Percentiles rank a stretch among this genome's conserved stretches.
These are phyloP conservation scores for Exocentrus adspersus DNA, from an alignment of 2,888 invertebrate species.

Conservation along the genomic window DNA sequence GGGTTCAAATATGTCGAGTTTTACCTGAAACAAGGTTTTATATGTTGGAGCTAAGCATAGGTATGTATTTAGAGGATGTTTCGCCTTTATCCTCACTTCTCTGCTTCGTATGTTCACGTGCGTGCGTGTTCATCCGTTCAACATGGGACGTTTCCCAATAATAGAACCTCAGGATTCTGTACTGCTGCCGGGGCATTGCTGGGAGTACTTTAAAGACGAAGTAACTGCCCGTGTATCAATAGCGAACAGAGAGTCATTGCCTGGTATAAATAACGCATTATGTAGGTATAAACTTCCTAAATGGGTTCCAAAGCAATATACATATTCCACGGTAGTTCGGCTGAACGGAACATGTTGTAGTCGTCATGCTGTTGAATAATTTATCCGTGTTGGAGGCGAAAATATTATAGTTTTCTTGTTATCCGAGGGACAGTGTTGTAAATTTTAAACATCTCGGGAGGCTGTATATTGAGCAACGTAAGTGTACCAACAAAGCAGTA, in stretches of 20 bases:
- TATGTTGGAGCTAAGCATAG: too few relatives aligned
- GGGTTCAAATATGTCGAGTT: too few relatives aligned
- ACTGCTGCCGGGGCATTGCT: conserved; percentile 31
- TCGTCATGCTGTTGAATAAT: neutral
- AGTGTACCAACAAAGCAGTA: too few relatives aligned
- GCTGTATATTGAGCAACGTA: neutral
- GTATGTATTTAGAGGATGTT: too few relatives aligned
- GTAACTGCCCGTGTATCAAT: conserved; percentile 36
- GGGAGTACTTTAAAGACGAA: conserved; percentile 26
- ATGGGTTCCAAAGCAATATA: conserved; percentile 27
- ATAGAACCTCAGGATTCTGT: conserved; percentile 23
- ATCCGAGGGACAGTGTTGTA: neutral
- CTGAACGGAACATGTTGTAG: conserved; percentile 30
- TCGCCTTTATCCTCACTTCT: neutral
- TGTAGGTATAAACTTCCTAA: conserved; percentile 31
- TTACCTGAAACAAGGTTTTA: too few relatives aligned
- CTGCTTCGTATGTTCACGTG: neutral
- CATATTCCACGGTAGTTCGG: conserved; percentile 21
- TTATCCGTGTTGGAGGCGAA: neutral
- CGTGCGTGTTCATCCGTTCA: neutral
- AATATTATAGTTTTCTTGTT: neutral
- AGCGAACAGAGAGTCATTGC: conserved; percentile 11
- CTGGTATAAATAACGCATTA: conserved; percentile 28
- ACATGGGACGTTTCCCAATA: conserved; percentile 14
- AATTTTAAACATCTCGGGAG: neutral